Conservation (phyloP, 2,888 invertebrate species). For the Morpho helenor region DNA sequence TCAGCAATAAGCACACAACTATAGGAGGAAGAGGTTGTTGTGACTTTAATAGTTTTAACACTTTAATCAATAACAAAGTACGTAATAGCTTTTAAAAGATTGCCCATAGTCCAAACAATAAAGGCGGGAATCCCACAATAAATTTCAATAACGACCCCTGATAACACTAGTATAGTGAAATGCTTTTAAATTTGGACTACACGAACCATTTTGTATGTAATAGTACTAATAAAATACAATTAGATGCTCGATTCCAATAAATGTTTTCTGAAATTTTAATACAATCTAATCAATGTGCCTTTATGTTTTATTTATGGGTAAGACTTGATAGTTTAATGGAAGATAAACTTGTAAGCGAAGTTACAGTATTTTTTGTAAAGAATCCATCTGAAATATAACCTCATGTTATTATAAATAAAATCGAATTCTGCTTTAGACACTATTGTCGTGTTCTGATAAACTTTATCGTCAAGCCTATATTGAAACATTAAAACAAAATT, state of each 20-base stretch:
- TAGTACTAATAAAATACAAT: conserved; percentile 41
- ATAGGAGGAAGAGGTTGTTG: too few species aligned
- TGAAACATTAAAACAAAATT: conserved; percentile 12
- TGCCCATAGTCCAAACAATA: conserved; percentile 5
- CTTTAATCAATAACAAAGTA: conserved; percentile 11
- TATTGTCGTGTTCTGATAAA: neutral
- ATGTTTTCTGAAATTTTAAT: conserved; percentile 26
- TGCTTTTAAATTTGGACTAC: conserved; percentile 29
- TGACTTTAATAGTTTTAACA: too few species aligned
- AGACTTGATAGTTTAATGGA: conserved; percentile 21
- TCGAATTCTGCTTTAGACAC: neutral
- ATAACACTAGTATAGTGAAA: conserved; percentile 23
- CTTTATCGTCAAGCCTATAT: neutral
- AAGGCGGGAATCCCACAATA: conserved; percentile 12
- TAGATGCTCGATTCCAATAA: conserved; percentile 31
- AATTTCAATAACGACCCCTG: conserved; percentile 15
- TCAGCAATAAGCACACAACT: too few species aligned
- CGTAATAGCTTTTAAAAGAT: conserved; percentile 3
- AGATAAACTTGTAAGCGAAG: conserved; percentile 17
- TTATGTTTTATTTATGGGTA: conserved; percentile 28
- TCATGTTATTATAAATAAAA: neutral
- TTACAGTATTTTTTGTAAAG: neutral
- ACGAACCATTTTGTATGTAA: conserved; percentile 29
- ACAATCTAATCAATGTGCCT: conserved; percentile 29
- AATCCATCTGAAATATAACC: neutral